Conservation (phyloP, 2,888 invertebrate genomes). For the Leucophora obtusa region DNA sequence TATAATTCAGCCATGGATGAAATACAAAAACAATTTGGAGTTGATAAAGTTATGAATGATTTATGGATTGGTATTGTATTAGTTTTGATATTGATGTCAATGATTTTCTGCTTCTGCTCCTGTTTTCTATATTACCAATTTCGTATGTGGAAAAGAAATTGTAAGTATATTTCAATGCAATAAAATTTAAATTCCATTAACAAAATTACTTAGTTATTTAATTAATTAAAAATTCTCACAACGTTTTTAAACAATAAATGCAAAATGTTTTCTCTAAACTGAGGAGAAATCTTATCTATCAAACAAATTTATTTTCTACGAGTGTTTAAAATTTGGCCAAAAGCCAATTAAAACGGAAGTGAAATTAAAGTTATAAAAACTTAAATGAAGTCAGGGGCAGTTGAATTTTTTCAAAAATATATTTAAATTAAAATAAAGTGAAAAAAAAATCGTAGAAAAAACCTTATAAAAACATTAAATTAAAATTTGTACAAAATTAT, state of each 20-base stretch:
- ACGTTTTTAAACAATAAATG: background rate
- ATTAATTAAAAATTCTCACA: constrained; percentile 5
- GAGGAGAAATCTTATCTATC: constrained; percentile 1
- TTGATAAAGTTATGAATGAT: constrained; percentile 82
- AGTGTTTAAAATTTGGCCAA: constrained; percentile 8
- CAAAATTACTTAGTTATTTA: background rate
- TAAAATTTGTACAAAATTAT: no score
- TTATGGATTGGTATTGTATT: constrained; percentile 83
- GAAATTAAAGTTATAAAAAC: background rate
- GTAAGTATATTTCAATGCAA: constrained; percentile 77
- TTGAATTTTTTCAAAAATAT: no score
- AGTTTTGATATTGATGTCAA: constrained; percentile 81
- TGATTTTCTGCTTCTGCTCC: constrained; percentile 83
- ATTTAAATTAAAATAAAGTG: no score
- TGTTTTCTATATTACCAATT: constrained; percentile 83
- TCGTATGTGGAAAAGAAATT: constrained; percentile 82
- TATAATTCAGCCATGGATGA: constrained; percentile 70
- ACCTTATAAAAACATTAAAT: no score
- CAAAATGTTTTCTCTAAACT: constrained; percentile 9
- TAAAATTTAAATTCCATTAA: background rate
- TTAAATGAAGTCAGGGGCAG: background rate
- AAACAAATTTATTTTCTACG: background rate
- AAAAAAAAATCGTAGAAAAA: no score
- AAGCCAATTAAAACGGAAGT: constrained; percentile 35
- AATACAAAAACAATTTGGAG: constrained; percentile 78